Evolutionary conservation across 2,888 invertebrate genomes (phyloP), one percentile per base, ranked within the genome.

Genomic region (Melanostoma mellinum): DNA sequence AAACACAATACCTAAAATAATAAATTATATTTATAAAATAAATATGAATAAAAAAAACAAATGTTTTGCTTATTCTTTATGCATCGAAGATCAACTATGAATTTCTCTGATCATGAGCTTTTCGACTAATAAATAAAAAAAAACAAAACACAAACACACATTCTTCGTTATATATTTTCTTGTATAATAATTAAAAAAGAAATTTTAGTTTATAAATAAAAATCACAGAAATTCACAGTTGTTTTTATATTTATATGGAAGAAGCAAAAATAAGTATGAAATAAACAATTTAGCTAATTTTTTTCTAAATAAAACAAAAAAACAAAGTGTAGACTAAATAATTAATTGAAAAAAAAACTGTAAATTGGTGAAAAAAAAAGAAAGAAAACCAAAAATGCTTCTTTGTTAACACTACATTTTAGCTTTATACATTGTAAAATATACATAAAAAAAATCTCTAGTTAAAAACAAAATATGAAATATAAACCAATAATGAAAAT

Each of bases 401-500:
- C 89, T 90, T 90, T 90, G 89, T 90, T 89, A 88, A 90, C 87
- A 89, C 90, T 78, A 87, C 86, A 86, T 87, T 87, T 87, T 87
- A 88, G 88, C 88, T 88, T 87, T 87, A 87, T 87, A 87, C 86
- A 88, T 88, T 88, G 88, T 88, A 88, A 88, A 86, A 87, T 87
- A 87, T 76, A 85, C 82, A 86, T 85, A 84, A 86, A 85, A 85
- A 86, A 85, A 81, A 71, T 78, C 69, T 86, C 86, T 87, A 87
- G 87, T 86, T 87, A 87, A 87, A 82, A 86, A 80, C 6, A 78
- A 86, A 82, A 67, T 80, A 78, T 86, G 69, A 77, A 86, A 72
- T 82, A 86, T 85, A 80, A 79, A 84, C 73, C 75, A 84, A 85
- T 53, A 63, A 71, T 4, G 73, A 69, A 81, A 74, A 65, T 63